phyloP scores from a whole-genome alignment of 2,797 vertebrate species.

The Garrulus glandarius region DNA sequence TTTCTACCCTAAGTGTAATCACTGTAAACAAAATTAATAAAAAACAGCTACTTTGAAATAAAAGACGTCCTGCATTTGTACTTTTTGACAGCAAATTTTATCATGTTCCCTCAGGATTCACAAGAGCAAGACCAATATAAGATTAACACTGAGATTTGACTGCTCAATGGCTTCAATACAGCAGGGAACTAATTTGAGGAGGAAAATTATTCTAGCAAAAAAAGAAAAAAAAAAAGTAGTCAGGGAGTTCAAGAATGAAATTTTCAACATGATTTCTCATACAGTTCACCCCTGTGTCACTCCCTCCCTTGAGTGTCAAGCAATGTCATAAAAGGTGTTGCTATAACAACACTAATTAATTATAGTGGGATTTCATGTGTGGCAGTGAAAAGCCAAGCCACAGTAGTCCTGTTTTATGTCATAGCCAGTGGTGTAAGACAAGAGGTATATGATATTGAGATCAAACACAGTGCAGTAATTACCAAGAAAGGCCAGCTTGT shows the following conservation, averaged over 20 bases:
- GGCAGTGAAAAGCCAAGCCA: slow-evolving; percentile 30
- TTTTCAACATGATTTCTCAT: slow-evolving; percentile 22
- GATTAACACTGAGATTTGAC: slow-evolving; percentile 12
- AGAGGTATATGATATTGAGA: neutral
- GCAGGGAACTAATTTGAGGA: neutral
- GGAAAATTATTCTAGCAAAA: neutral
- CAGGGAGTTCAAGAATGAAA: neutral
- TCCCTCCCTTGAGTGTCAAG: slow-evolving; percentile 25
- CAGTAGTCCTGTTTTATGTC: slow-evolving; percentile 19
- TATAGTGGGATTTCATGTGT: slow-evolving; percentile 54
- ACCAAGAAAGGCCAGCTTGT: neutral
- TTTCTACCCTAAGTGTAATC: neutral
- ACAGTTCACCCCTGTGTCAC: neutral
- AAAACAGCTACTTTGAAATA: neutral
- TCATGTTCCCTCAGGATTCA: neutral
- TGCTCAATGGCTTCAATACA: neutral
- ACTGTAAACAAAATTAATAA: neutral
- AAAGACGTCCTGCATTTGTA: neutral
- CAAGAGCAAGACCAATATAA: neutral
- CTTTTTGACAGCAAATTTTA: neutral
- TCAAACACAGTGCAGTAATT: neutral
- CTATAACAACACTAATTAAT: slow-evolving; percentile 73
- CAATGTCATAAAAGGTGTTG: slow-evolving; percentile 52
- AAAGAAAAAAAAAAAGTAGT: neutral
- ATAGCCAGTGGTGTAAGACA: slow-evolving; percentile 19